Percentiles rank a stretch among this genome's conserved stretches.
These are phyloP conservation scores for Cordilura impudica DNA, from an alignment of 2,888 invertebrate species.

Conservation along the genomic window DNA sequence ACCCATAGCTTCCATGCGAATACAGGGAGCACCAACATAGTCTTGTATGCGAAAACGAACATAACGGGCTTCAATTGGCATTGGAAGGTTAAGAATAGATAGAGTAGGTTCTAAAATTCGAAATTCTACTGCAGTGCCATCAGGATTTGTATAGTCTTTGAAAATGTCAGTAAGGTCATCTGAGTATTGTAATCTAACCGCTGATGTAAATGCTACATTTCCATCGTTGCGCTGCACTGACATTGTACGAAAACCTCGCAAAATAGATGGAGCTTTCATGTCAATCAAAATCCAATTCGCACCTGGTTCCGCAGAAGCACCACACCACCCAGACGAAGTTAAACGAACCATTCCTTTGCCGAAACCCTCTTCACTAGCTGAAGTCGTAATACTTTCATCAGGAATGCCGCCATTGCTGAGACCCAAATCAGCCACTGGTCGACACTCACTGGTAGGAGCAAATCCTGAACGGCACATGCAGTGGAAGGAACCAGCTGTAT, in stretches of 20 bases:
- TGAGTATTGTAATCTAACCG: conserved; percentile 90
- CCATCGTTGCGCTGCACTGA: conserved; percentile 90
- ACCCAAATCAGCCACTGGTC: conserved; percentile 93
- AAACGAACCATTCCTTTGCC: conserved; percentile 89
- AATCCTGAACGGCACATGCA: conserved; percentile 93
- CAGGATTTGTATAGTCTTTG: conserved; percentile 94
- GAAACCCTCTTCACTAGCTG: conserved; percentile 89
- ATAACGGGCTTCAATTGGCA: conserved; percentile 94
- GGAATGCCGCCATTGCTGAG: conserved; percentile 89
- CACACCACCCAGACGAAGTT: conserved; percentile 94
- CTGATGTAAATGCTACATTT: conserved; percentile 92
- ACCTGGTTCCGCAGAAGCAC: conserved; percentile 89
- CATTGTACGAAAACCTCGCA: conserved; percentile 94
- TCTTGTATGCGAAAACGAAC: conserved; percentile 92
- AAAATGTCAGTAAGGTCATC: conserved; percentile 93
- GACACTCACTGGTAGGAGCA: conserved; percentile 90
- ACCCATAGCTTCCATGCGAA: conserved; percentile 94
- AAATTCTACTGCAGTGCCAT: conserved; percentile 95
- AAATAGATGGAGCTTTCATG: conserved; percentile 91
- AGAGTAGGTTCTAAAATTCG: conserved; percentile 92
- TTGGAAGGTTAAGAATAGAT: conserved; percentile 93
- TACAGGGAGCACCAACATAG: conserved; percentile 91
- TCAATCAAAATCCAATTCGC: conserved; percentile 93
- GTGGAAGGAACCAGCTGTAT: conserved; percentile 91
- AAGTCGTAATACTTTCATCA: conserved; percentile 92